phyloP scores from a whole-genome alignment of 2,888 invertebrate species.

The Odontothrips loti region DNA sequence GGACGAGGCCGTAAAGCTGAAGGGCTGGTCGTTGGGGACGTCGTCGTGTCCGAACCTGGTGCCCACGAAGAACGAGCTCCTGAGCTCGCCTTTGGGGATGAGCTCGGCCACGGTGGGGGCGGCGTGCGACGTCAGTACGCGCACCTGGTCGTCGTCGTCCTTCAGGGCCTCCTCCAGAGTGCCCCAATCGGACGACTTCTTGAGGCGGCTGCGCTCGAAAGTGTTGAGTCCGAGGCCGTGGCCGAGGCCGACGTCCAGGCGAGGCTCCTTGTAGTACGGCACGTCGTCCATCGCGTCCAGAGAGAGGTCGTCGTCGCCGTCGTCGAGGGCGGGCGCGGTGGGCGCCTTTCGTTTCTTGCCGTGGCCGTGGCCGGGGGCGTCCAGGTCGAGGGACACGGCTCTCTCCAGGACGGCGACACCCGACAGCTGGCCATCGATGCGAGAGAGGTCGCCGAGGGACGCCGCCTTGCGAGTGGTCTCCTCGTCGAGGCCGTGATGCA shows the following conservation, averaged over 20 bases:
- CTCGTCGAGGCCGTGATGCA: constrained; percentile 60
- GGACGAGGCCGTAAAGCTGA: constrained; percentile 9
- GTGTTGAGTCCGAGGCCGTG: constrained; percentile 54
- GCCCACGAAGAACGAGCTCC: constrained; percentile 5
- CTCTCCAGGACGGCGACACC: constrained; percentile 53
- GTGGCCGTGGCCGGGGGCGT: constrained; percentile 39
- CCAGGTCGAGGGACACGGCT: constrained; percentile 68
- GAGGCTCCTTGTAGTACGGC: constrained; percentile 41
- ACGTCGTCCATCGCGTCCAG: constrained; percentile 36
- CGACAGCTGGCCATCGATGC: constrained; percentile 52
- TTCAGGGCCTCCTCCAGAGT: constrained; percentile 64
- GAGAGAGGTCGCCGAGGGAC: constrained; percentile 72
- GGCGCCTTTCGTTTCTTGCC: constrained; percentile 64
- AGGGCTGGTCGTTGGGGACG: neutral
- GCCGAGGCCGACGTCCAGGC: constrained; percentile 47
- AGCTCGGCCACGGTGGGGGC: constrained; percentile 10
- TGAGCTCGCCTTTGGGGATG: neutral
- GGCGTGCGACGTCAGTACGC: neutral
- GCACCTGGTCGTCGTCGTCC: constrained; percentile 35
- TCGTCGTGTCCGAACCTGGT: neutral
- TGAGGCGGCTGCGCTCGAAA: constrained; percentile 60
- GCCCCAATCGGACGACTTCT: constrained; percentile 72
- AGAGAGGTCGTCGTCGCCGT: constrained; percentile 39
- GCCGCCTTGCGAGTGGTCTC: constrained; percentile 69
- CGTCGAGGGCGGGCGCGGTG: constrained; percentile 44